Percentiles rank a stretch among this genome's conserved stretches.
Evolutionary conservation across 2,888 invertebrate genomes (phyloP).

Genomic region (Eupelmus urozonus): DNA sequence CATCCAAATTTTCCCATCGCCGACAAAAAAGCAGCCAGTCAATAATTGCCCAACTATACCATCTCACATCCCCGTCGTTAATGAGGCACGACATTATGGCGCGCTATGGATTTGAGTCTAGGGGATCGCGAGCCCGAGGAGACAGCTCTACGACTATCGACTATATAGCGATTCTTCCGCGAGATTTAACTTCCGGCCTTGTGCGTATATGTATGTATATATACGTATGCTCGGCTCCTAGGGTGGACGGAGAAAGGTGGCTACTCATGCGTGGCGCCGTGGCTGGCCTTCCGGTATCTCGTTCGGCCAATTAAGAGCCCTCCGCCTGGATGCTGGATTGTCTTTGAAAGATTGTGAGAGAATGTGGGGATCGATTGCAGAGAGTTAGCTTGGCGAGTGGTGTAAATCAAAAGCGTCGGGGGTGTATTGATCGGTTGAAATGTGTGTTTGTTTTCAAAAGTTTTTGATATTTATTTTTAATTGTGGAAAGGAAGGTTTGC

Average conservation of each 20-base stretch:
- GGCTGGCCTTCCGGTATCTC: constrained; percentile 52
- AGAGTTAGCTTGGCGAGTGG: no score
- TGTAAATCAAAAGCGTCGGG: no score
- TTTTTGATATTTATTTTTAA: no score
- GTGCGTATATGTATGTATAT: not conserved
- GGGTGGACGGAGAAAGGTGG: constrained; percentile 31
- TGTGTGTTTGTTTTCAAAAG: no score
- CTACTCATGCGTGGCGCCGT: constrained; percentile 31
- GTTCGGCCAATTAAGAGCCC: constrained; percentile 44
- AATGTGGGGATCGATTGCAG: no score
- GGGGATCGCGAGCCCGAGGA: not conserved
- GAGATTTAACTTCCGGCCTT: constrained; percentile 59
- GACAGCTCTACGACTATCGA: constrained; percentile 35
- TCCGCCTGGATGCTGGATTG: no score
- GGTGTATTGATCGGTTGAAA: no score
- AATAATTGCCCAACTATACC: constrained; percentile 64
- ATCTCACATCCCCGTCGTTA: constrained; percentile 28
- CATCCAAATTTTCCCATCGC: constrained; percentile 66
- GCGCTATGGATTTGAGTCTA: not conserved
- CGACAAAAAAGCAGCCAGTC: constrained; percentile 58
- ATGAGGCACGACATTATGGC: constrained; percentile 46
- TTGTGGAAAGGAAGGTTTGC: no score
- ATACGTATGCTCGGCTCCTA: not conserved
- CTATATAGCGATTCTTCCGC: constrained; percentile 60
- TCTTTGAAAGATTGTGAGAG: not conserved